Evolutionary conservation across 2,797 vertebrate species (phyloP), one percentile per base, ranked within the genome.

Genomic region (Tamandua tetradactyla): DNA sequence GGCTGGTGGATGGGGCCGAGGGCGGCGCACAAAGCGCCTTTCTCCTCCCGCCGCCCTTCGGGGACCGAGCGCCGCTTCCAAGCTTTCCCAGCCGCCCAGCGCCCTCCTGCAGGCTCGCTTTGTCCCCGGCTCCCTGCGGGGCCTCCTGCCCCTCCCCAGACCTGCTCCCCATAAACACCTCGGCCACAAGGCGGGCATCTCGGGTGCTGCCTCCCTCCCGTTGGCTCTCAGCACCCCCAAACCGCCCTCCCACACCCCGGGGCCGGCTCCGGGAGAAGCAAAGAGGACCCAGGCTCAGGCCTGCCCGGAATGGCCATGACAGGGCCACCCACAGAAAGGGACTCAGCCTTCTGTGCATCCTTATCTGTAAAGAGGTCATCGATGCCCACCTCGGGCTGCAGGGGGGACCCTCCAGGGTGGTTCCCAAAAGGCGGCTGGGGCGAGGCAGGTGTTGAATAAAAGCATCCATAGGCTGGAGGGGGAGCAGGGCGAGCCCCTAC

Each of bases 141-240:
- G 30, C 9, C 75, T 49, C 11, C 44, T 10, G 32, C 32, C 12
- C 2, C 69, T 64, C 25, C n/a, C 69, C 44, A 66, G 80, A 62
- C 49, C 47, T 13, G 2, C 35, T 23, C 68, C 35, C 80, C 8
- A 22, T 23, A n/a, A n/a, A n/a, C n/a, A n/a, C n/a, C n/a, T n/a
- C n/a, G 3, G 42, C 40, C 14, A 4, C 27, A 9, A 44, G 44
- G 55, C 7, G 55, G 49, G 27, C 27, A 18, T 13, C 15, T 17
- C 6, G 0, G 30, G 87, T 87, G 89, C 81, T 44, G 66, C 89
- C 47, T 55, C 27, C 40, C 12, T n/a, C n/a, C 25, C 55, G 3
- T 90, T 83, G n/a, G 2, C 68, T 44, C 75, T 83, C 93, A 87
- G 37, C 80, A 95, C 94, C 94, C 93, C 89, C 96, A 62, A n/a